These are phyloP conservation scores for Pangasius macronema DNA, from an alignment of 2,797 vertebrate species.

Conservation along the genomic window DNA sequence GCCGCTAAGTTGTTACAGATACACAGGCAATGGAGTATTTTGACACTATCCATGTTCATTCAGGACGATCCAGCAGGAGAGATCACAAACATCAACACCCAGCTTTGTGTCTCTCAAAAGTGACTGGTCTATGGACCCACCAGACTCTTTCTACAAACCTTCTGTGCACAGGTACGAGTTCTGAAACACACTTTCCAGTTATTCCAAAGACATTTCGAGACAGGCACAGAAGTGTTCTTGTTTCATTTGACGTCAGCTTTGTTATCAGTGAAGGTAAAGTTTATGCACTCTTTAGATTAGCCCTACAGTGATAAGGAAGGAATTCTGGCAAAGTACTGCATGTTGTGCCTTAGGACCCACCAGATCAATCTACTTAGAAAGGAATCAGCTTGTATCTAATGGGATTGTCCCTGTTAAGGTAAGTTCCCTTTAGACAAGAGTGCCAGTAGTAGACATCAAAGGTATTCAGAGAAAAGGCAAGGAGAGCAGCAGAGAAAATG, in stretches of 20 bases:
- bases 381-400: neutral
- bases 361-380: neutral
- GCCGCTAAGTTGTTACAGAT: neutral
- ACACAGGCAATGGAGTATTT: neutral
- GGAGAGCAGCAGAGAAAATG: neutral
- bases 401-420: neutral
- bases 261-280: neutral
- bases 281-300: neutral
- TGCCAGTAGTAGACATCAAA: neutral
- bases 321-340: neutral
- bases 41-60: neutral
- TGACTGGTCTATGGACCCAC: conserved; percentile 10
- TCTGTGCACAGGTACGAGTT: neutral
- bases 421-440: neutral
- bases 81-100: neutral
- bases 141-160: neutral
- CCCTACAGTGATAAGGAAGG: neutral
- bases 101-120: conserved; percentile 35
- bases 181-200: neutral
- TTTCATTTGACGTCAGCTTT: neutral
- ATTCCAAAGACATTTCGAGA: neutral
- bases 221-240: neutral
- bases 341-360: neutral
- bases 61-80: neutral
- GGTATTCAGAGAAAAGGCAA: neutral